A percentile compares a stretch with the other conserved stretches of the same genome.
Evolutionary conservation across 2,888 invertebrate species (phyloP).

Genomic region (Corbicula japonica): DNA sequence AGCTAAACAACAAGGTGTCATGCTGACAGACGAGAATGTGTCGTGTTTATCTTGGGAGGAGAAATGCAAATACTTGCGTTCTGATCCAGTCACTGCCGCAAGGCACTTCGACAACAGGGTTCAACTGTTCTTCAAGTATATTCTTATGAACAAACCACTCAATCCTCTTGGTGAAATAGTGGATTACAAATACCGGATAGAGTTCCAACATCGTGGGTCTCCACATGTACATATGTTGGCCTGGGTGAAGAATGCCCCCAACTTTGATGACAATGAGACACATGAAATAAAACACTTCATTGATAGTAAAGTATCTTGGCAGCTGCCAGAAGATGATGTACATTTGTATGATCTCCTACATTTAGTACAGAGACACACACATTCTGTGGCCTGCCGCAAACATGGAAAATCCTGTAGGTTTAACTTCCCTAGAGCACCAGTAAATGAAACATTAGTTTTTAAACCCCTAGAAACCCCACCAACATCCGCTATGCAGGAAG

Average conservation of each 20-base stretch:
- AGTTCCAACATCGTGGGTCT: conserved; percentile 70
- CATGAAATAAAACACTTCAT: conserved; percentile 49
- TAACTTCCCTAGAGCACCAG: conserved; percentile 49
- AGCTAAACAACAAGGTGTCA: conserved; percentile 49
- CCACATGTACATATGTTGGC: conserved; percentile 70
- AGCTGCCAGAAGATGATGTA: conserved; percentile 42
- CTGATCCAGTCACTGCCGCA: conserved; percentile 72
- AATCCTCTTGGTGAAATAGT: conserved; percentile 62
- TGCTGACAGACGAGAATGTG: conserved; percentile 43
- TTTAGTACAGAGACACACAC: conserved; percentile 56
- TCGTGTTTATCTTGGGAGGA: conserved; percentile 54
- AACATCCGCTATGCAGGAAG: conserved; percentile 10
- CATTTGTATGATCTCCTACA: conserved; percentile 32
- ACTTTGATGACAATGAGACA: conserved; percentile 47
- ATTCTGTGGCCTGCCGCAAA: conserved; percentile 56
- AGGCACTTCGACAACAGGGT: conserved; percentile 70
- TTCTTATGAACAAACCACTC: conserved; percentile 41
- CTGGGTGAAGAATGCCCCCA: conserved; percentile 66
- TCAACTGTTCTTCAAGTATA: conserved; percentile 53
- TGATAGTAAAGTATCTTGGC: conserved; percentile 53
- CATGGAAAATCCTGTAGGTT: conserved; percentile 51
- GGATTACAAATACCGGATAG: conserved; percentile 69
- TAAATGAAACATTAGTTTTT: conserved; percentile 38
- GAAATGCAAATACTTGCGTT: conserved; percentile 50
- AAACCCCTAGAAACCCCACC: conserved; percentile 27